Percentiles rank a stretch among this genome's conserved stretches.
These are phyloP conservation scores for Rotaria macrura DNA, from an alignment of 2,888 invertebrate species.

Conservation along the genomic window DNA sequence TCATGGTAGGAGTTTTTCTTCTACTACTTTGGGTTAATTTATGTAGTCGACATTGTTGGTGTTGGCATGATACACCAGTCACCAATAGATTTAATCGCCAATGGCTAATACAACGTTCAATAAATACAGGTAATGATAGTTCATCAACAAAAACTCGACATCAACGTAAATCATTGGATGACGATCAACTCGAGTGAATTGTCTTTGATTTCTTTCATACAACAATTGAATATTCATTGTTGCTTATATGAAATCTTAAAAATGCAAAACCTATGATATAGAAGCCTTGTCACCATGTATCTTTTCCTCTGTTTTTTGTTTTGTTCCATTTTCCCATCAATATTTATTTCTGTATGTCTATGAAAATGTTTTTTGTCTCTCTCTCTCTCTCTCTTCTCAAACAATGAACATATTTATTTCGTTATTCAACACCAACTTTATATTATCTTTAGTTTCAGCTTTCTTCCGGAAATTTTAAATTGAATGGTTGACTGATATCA, in stretches of 20 bases:
- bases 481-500: not conserved
- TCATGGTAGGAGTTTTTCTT: not conserved
- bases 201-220: not conserved
- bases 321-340: too few species aligned
- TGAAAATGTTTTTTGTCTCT: too few species aligned
- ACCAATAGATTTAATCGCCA: not conserved
- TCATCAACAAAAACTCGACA: not conserved
- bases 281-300: not conserved
- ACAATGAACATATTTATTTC: too few species aligned
- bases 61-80: not conserved
- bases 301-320: not conserved
- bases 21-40: not conserved
- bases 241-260: too few species aligned
- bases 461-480: not conserved
- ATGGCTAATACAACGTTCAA: not conserved
- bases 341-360: too few species aligned
- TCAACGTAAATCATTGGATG: not conserved
- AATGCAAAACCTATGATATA: not conserved
- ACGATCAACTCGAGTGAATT: not conserved
- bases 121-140: not conserved
- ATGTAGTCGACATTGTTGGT: not conserved
- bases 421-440: too few species aligned
- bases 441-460: not conserved
- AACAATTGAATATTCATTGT: not conserved
- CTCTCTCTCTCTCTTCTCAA: too few species aligned